Base-by-base conservation (phyloP, 2,888 invertebrate genomes). In the Griposia aprilina region DNA sequence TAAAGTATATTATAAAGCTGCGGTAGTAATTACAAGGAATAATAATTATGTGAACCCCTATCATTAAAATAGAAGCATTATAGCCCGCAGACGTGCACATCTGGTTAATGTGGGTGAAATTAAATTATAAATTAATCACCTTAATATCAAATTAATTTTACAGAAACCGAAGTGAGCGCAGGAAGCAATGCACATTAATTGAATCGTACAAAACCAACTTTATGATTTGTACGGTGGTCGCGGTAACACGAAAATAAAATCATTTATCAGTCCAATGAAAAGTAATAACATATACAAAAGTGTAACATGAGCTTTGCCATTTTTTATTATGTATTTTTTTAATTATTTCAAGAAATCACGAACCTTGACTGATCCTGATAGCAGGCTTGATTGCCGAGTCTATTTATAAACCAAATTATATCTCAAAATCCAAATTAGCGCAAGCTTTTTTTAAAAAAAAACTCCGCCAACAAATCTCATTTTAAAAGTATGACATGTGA, bases 401-500 rank as follows among this genome's bases (percentile, higher is more conserved):
- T 45, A 62, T 45, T 26, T 15, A 15, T 63, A 66, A n/a, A n/a
- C n/a, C n/a, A n/a, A n/a, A n/a, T n/a, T n/a, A n/a, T n/a, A n/a
- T n/a, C 20, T 17, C 50, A 17, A 62, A 55, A 62, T 17, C 1
- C 26, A 30, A 55, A 41, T 13, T 20, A 57, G 45, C 36, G 41
- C 20, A 50, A 62, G 15, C 15, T 66, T 52, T 65, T 59, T 15
- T 36, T n/a, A n/a, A 17, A 17, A 48, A 36, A 68, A 63, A 62
- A 17, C 30, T 67, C 8, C 55, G 66, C 50, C 55, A 15, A 66
- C 69, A 80, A 17, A n/a, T 13, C 36, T 63, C 11, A 11, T 79
- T 79, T 70, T 57, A 57, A 59, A 66, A 80, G 55, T 52, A 57
- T 60, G 20, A 59, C 57, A 71, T 13, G 30, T 85, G 77, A 82